phyloP scores from a whole-genome alignment of 2,797 vertebrate genomes.

The Cryptoblepharus egeriae region DNA sequence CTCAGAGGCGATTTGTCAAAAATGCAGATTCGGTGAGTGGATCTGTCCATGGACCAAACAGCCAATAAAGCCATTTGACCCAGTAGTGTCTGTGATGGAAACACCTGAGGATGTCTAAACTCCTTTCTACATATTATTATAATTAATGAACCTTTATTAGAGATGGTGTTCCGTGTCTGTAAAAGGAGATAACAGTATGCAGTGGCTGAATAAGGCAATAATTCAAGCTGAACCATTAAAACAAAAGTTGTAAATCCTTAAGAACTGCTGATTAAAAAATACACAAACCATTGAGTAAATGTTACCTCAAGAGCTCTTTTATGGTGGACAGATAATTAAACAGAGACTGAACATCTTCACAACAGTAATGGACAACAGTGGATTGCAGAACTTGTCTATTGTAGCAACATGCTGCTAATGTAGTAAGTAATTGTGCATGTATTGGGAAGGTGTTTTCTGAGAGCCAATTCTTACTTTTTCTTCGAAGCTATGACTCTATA shows the following conservation, averaged over 20 bases:
- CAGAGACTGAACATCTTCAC: background rate
- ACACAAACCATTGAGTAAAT: slow-evolving; percentile 12
- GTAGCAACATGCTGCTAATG: background rate
- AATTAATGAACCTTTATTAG: slow-evolving; percentile 58
- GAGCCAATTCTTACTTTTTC: background rate
- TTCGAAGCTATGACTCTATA: too few relatives aligned
- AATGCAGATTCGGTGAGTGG: slow-evolving; percentile 40
- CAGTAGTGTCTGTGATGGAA: slow-evolving; percentile 49
- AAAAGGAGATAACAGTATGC: slow-evolving; percentile 30
- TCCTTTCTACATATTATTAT: slow-evolving; percentile 58
- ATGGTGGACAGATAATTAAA: slow-evolving; percentile 27
- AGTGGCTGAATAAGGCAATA: slow-evolving; percentile 43
- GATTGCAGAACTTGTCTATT: background rate
- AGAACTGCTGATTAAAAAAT: slow-evolving; percentile 10
- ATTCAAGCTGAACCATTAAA: slow-evolving; percentile 13
- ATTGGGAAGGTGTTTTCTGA: background rate
- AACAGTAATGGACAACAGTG: background rate
- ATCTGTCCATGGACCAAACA: slow-evolving; percentile 52
- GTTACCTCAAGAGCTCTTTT: background rate
- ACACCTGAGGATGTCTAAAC: slow-evolving; percentile 49
- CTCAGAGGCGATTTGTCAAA: slow-evolving; percentile 29
- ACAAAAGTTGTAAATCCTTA: slow-evolving; percentile 33
- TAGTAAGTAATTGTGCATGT: background rate
- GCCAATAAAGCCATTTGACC: slow-evolving; percentile 55
- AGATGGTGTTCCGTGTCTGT: slow-evolving; percentile 24